These are phyloP conservation scores for Pristiophorus japonicus DNA, from an alignment of 2,113 vertebrate species.

Conservation along the genomic window DNA sequence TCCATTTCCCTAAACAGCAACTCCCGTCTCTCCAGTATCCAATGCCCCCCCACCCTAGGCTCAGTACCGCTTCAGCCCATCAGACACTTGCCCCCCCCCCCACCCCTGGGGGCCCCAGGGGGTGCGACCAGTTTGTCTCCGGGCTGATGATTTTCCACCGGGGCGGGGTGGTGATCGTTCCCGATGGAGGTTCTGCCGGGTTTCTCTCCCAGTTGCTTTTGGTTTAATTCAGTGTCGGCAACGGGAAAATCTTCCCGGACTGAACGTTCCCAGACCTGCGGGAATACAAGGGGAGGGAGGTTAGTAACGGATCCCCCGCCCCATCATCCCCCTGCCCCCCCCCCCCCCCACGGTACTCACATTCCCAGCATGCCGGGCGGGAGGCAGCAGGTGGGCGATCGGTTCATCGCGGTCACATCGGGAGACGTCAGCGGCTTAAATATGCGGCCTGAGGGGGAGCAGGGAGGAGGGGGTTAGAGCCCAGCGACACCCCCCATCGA, in stretches of 20 bases:
- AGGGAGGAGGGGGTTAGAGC: not conserved
- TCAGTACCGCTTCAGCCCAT: too few species aligned
- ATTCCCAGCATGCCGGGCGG: slow-evolving; percentile 20
- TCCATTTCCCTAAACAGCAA: too few species aligned
- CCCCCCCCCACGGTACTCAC: not conserved
- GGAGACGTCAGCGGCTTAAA: slow-evolving; percentile 58
- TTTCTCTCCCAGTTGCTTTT: too few species aligned
- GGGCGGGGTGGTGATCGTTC: too few species aligned
- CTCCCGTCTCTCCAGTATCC: too few species aligned
- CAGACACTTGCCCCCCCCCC: too few species aligned
- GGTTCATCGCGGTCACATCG: slow-evolving; percentile 45
- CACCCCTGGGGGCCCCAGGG: too few species aligned
- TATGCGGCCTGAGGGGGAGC: slow-evolving; percentile 44
- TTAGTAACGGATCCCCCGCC: not conserved
- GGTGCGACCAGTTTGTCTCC: too few species aligned
- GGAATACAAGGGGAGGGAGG: not conserved
- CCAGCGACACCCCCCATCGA: too few species aligned
- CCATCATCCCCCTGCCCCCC: not conserved
- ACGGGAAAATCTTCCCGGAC: not conserved
- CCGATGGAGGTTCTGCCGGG: too few species aligned
- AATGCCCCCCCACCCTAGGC: too few species aligned
- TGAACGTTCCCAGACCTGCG: not conserved
- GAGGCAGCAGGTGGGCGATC: slow-evolving; percentile 46
- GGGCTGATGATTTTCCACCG: too few species aligned
- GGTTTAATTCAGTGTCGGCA: not conserved